A percentile compares a stretch with the other conserved stretches of the same genome.
These are phyloP conservation scores for Romanogobio albipinnatus DNA, from an alignment of 2,113 vertebrate species.

Conservation along the genomic window DNA sequence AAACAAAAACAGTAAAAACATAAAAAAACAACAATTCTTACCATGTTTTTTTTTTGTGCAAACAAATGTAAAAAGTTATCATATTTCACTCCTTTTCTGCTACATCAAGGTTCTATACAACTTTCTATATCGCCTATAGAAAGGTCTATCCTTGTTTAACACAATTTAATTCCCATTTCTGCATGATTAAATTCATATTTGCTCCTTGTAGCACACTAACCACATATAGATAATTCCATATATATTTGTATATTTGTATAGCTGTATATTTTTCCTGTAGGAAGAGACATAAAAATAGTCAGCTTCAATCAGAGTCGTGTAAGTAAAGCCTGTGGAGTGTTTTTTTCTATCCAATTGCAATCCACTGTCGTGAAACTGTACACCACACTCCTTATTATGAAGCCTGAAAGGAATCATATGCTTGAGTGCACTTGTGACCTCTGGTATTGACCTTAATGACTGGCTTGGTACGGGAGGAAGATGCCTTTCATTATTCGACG, in stretches of 20 bases:
- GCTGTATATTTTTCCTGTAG: not conserved
- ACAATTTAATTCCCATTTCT: not conserved
- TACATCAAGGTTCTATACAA: not conserved
- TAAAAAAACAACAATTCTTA: not conserved
- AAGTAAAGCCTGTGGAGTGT: not conserved
- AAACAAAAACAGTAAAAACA: not conserved
- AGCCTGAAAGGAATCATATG: slow-evolving; percentile 51
- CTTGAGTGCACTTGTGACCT: slow-evolving; percentile 48
- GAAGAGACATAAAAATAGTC: not conserved
- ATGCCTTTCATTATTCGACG: slow-evolving; percentile 63
- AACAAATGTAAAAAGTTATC: not conserved
- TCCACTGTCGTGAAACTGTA: slow-evolving; percentile 51
- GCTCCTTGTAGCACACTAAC: not conserved
- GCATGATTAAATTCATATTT: not conserved
- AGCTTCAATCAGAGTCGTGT: not conserved
- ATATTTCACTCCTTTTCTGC: not conserved
- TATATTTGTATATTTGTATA: no score
- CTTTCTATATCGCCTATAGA: not conserved
- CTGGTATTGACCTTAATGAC: slow-evolving; percentile 64
- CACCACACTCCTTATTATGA: slow-evolving; percentile 57
- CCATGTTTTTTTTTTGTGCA: not conserved
- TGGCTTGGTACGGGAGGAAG: slow-evolving; percentile 47
- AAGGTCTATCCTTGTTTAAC: not conserved
- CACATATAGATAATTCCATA: not conserved
- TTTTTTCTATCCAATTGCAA: slow-evolving; percentile 22